Percentiles rank a stretch among this genome's conserved stretches.
phyloP scores from a whole-genome alignment of 2,797 vertebrate genomes.

The Gadopsis bispinosus region DNA sequence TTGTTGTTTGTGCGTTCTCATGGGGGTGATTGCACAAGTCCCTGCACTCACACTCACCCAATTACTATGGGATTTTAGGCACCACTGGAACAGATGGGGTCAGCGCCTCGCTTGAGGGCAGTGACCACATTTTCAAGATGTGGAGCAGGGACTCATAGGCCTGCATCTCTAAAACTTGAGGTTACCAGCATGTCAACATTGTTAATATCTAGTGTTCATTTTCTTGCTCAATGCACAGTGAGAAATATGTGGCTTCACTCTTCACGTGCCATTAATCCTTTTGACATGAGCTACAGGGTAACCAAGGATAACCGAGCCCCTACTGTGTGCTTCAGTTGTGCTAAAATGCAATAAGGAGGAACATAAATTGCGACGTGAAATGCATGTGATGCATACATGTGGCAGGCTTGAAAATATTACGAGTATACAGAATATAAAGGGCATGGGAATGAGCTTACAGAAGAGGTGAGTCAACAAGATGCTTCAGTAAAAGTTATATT shows the following conservation, averaged over 20 bases:
- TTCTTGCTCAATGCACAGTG: background rate
- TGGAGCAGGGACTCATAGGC: background rate
- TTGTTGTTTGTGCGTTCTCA: slow-evolving; percentile 15
- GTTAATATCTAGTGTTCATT: slow-evolving; percentile 2
- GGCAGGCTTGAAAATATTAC: background rate
- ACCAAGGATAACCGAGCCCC: background rate
- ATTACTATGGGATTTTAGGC: background rate
- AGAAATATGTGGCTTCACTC: slow-evolving; percentile 1
- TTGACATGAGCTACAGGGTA: background rate
- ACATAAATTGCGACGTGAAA: background rate
- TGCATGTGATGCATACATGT: background rate
- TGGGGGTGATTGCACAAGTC: slow-evolving; percentile 15
- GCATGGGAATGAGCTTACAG: background rate
- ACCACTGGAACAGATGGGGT: slow-evolving; percentile 33
- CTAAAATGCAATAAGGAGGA: background rate
- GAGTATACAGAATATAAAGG: no score
- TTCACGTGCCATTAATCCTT: slow-evolving; percentile 13
- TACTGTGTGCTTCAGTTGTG: background rate
- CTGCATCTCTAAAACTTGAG: slow-evolving; percentile 6
- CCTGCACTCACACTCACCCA: background rate
- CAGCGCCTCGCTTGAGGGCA: slow-evolving; percentile 23
- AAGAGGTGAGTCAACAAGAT: background rate
- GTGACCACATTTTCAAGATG: slow-evolving; percentile 29
- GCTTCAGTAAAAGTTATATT: background rate
- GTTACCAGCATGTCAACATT: slow-evolving; percentile 11